These are phyloP conservation scores for Drosophila peninsularis DNA, from an alignment of 2,888 invertebrate genomes.

Conservation along the genomic window DNA sequence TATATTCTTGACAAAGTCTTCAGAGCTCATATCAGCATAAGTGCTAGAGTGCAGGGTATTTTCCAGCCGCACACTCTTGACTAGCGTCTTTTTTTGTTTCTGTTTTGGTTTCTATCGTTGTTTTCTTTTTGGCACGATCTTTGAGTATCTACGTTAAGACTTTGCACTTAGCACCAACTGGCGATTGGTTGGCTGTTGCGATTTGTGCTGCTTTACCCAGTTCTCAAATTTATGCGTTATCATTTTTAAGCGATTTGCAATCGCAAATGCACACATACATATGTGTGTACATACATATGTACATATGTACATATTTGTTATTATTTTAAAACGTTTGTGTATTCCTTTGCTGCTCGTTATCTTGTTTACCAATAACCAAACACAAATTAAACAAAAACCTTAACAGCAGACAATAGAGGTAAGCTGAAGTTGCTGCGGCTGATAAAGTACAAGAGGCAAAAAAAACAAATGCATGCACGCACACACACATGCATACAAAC, in stretches of 20 bases:
- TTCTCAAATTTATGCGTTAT: slow-evolving; percentile 47
- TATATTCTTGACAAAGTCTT: too few species aligned
- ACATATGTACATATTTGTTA: slow-evolving; percentile 1
- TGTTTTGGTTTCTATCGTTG: slow-evolving; percentile 13
- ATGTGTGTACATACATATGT: not conserved
- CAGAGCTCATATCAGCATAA: too few species aligned
- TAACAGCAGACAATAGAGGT: slow-evolving; percentile 43
- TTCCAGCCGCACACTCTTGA: not conserved
- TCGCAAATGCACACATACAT: slow-evolving; percentile 22
- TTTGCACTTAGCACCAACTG: slow-evolving; percentile 36
- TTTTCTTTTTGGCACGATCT: slow-evolving; percentile 24
- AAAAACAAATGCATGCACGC: not conserved
- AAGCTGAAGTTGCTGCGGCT: slow-evolving; percentile 26
- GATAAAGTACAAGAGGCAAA: slow-evolving; percentile 13
- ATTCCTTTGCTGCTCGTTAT: slow-evolving; percentile 36
- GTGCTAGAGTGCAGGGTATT: not conserved
- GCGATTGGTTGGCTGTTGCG: slow-evolving; percentile 1
- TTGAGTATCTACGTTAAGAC: slow-evolving; percentile 33
- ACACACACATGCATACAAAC: not conserved
- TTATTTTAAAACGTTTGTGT: slow-evolving; percentile 22
- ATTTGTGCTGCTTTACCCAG: not conserved
- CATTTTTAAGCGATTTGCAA: slow-evolving; percentile 55
- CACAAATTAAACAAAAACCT: slow-evolving; percentile 26
- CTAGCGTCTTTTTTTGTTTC: not conserved
- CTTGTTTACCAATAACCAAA: slow-evolving; percentile 58